A percentile compares a stretch with the other conserved stretches of the same genome.
phyloP scores from a whole-genome alignment of 2,888 invertebrate genomes.

The Agrochola circellaris region DNA sequence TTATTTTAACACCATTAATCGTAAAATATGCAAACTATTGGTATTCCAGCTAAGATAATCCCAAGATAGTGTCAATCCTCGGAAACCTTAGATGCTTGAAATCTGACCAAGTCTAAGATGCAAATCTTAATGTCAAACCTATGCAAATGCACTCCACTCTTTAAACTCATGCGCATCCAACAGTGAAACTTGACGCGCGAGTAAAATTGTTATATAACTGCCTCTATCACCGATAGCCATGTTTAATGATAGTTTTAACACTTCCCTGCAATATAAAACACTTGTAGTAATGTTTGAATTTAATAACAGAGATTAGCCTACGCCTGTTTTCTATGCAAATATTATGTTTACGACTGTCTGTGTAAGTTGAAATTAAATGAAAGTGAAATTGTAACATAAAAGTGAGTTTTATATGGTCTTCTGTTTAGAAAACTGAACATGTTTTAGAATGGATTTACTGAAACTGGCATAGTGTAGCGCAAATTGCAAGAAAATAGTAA shows the following conservation, averaged over 20 bases:
- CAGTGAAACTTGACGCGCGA: slow-evolving; percentile 23
- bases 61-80: not conserved
- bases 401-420: not conserved
- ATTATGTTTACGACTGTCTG: slow-evolving; percentile 5
- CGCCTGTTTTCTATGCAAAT: slow-evolving; percentile 47
- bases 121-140: slow-evolving; percentile 22
- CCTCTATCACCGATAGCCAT: not conserved
- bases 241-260: slow-evolving; percentile 39
- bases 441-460: not conserved
- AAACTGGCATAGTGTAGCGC: not conserved
- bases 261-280: slow-evolving; percentile 16
- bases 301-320: slow-evolving; percentile 38
- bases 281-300: slow-evolving; percentile 10
- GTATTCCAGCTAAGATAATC: not conserved
- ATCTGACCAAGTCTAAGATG: slow-evolving; percentile 16
- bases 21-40: not conserved
- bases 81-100: slow-evolving; percentile 9
- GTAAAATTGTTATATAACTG: slow-evolving; percentile 20
- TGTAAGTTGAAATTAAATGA: slow-evolving; percentile 6
- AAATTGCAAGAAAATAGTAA: not conserved
- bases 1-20: not conserved
- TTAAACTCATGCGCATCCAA: slow-evolving; percentile 12
- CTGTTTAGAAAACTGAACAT: not conserved
- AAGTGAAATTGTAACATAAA: slow-evolving; percentile 14
- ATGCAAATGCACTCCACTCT: slow-evolving; percentile 40